phyloP scores from a whole-genome alignment of 2,113 vertebrate species.

The Podiceps cristatus region DNA sequence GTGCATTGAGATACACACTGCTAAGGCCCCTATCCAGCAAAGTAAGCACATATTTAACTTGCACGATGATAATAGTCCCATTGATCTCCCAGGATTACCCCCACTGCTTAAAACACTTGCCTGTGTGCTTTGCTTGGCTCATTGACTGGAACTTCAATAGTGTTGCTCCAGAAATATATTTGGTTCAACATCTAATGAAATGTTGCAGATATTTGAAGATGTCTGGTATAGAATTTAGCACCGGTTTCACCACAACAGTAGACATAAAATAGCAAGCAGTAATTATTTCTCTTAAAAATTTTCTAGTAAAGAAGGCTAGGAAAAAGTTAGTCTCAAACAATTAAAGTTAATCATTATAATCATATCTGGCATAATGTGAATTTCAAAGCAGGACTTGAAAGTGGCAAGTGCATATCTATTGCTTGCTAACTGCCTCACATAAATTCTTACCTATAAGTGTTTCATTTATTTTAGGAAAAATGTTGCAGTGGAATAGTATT shows the following conservation, averaged over 20 bases:
- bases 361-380: not conserved
- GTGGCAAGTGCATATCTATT: not conserved
- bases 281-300: not conserved
- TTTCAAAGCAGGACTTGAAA: conserved; percentile 9
- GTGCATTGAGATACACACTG: not conserved
- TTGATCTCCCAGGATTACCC: not conserved
- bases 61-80: not conserved
- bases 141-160: not conserved
- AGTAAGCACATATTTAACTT: not conserved
- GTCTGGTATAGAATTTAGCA: not conserved
- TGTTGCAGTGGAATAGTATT: not conserved
- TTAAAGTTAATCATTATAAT: not conserved
- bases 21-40: not conserved
- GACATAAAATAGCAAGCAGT: not conserved
- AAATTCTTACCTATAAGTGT: not conserved
- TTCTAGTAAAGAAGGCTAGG: not conserved
- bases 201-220: not conserved
- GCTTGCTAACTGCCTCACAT: not conserved
- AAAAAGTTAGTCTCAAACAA: not conserved
- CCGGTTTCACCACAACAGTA: not conserved
- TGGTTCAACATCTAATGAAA: not conserved
- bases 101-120: not conserved
- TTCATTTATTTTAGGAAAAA: not conserved
- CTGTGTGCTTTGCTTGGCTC: not conserved
- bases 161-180: conserved; percentile 8